These are phyloP conservation scores for Philypnodon macrostomus DNA, from an alignment of 2,797 vertebrate genomes.

Conservation along the genomic window DNA sequence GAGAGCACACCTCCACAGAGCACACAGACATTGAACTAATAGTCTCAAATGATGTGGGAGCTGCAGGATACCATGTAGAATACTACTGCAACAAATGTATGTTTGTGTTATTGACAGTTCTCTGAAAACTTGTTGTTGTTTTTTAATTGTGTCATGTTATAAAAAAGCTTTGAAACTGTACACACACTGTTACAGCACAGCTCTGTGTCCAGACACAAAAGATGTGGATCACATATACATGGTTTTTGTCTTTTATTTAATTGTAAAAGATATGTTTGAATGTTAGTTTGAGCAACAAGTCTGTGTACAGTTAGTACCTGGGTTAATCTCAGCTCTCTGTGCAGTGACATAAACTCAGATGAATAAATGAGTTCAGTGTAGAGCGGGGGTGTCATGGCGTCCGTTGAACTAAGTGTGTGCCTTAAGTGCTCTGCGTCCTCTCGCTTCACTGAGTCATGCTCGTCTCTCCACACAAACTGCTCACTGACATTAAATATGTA, in stretches of 20 bases:
- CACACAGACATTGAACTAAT: constrained; percentile 65
- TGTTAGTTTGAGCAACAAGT: constrained; percentile 38
- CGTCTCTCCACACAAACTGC: constrained; percentile 68
- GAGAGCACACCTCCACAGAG: constrained; percentile 51
- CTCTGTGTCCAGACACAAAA: too few relatives aligned
- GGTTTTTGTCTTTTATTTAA: neutral
- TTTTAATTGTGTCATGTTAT: too few relatives aligned
- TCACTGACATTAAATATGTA: constrained; percentile 81
- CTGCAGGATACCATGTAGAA: constrained; percentile 6
- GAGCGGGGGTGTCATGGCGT: constrained; percentile 64
- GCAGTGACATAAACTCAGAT: constrained; percentile 64
- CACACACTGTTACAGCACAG: too few relatives aligned
- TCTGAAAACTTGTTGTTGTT: too few relatives aligned
- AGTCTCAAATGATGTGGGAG: constrained; percentile 16
- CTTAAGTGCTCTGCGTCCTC: constrained; percentile 62
- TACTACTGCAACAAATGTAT: too few relatives aligned
- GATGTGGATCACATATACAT: neutral
- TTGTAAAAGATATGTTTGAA: neutral
- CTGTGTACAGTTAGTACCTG: constrained; percentile 23
- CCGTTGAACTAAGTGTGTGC: constrained; percentile 54
- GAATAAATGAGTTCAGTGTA: constrained; percentile 74
- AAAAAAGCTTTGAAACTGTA: too few relatives aligned
- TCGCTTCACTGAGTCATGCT: constrained; percentile 48
- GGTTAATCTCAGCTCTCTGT: constrained; percentile 32
- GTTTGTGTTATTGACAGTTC: too few relatives aligned